Evolutionary conservation across 2,113 vertebrate species (phyloP).

Genomic region (Glareola pratincola): DNA sequence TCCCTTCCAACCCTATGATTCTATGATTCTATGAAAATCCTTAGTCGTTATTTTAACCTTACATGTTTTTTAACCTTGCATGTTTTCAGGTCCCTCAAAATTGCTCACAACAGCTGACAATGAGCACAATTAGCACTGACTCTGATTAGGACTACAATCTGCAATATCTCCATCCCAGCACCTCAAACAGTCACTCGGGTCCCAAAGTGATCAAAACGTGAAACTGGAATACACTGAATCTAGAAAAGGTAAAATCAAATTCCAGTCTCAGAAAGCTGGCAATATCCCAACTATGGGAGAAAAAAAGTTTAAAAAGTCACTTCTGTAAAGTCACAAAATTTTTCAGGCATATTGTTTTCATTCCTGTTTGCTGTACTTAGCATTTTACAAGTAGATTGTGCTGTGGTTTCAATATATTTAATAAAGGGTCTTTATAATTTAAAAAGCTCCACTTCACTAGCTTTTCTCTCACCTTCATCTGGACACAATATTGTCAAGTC

Average conservation of each 20-base stretch:
- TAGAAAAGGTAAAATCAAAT: background rate
- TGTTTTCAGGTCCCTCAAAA: background rate
- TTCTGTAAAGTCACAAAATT: background rate
- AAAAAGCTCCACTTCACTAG: background rate
- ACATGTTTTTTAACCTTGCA: too few species aligned
- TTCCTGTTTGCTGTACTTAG: background rate
- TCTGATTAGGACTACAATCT: background rate
- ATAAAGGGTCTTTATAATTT: background rate
- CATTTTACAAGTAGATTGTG: background rate
- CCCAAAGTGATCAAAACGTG: background rate
- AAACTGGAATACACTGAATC: background rate
- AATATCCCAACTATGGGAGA: fast-evolving
- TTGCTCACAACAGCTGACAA: background rate
- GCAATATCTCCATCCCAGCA: background rate
- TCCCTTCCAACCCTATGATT: too few species aligned
- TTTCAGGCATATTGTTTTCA: background rate
- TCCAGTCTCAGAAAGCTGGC: background rate
- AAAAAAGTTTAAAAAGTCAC: fast-evolving
- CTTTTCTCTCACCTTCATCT: background rate
- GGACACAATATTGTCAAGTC: background rate
- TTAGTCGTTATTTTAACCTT: background rate
- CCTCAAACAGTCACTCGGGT: background rate
- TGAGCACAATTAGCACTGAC: background rate
- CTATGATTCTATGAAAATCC: too few species aligned
- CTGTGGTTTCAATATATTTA: background rate